Evolutionary conservation across 2,888 invertebrate species (phyloP), one percentile per base, ranked within the genome.

Genomic region (Entomobrya multifasciata): DNA sequence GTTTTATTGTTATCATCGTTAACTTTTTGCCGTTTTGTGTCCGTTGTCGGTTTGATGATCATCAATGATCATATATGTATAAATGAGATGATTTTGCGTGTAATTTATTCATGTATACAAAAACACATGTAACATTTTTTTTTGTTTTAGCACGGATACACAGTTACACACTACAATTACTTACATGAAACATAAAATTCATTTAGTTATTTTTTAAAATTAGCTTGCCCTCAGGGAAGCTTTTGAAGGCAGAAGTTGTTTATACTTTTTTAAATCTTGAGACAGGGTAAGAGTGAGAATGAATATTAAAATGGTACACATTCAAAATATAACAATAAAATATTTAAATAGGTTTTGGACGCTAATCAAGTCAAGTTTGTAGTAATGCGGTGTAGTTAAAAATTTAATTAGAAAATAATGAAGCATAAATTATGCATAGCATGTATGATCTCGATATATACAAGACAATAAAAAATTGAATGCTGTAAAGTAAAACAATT

Each of bases 181-280:
- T 67, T 22, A 17, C 25, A 70, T 67, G 36, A 36, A 70, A 70
- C 47, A 70, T 30, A 27, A 72, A 30, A 15, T 27, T 72, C 72
- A 52, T 72, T 72, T 72, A 72, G 72, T 52, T n/a, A n/a, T n/a
- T n/a, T n/a, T 49, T 52, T 49, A 27, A 72, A 72, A 72, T 72
- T 49, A 72, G 49, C n/a, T 1, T 72, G 52, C 72, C 72, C 52
- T n/a, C 27, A 72, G 72, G 72, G 27, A 72, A 72, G 17, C n/a
- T 47, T 62, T n/a, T 44, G 13, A 10, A 44, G 13, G 6, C 47
- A 47, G 15, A 8, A 47, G n/a, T 2, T 60, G 57, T 11, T 25
- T 57, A 10, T 57, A 15, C 52, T 55, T 10, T 13, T 3, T 49
- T 20, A 13, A 55, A 55, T 55, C n/a, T 17, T 5, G 20, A 55